Percentiles rank a stretch among this genome's conserved stretches.
Conservation (phyloP, 1,140 invertebrate genomes). For the Amphibalanus amphitrite region DNA sequence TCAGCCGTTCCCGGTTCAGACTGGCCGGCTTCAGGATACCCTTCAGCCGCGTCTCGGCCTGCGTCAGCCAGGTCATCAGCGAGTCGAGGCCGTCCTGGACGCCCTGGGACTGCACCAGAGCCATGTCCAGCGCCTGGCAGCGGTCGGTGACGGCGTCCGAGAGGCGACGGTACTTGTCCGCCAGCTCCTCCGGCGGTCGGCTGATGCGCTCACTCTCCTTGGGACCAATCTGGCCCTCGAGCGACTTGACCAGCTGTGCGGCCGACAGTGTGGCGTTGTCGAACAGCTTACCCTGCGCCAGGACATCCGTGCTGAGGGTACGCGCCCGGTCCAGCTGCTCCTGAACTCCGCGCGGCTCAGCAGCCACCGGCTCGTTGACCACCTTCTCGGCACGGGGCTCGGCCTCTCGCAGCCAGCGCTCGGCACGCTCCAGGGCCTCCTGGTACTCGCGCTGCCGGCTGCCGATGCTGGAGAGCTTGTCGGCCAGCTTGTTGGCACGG, state of each 20-base stretch:
- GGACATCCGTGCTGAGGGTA: conserved; percentile 64
- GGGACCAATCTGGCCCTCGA: conserved; percentile 60
- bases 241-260: conserved; percentile 46
- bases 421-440: conserved; percentile 63
- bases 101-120: conserved; percentile 80
- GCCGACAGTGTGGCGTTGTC: conserved; percentile 57
- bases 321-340: conserved; percentile 70
- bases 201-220: conserved; percentile 58
- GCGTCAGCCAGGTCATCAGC: conserved; percentile 63
- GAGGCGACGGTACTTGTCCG: conserved; percentile 56
- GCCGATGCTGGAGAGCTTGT: conserved; percentile 49
- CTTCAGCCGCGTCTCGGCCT: conserved; percentile 66
- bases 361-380: conserved; percentile 60
- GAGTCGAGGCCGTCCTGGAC: conserved; percentile 79
- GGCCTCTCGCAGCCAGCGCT: conserved; percentile 59
- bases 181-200: conserved; percentile 53
- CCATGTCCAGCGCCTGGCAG: conserved; percentile 70
- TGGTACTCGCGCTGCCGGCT: conserved; percentile 61
- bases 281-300: conserved; percentile 63
- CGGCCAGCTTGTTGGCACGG: conserved; percentile 62
- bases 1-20: conserved; percentile 67
- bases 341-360: conserved; percentile 69
- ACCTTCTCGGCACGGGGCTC: conserved; percentile 55
- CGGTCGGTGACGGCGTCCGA: conserved; percentile 48
- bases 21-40: conserved; percentile 56